phyloP scores from a whole-genome alignment of 2,797 vertebrate genomes.

The Phoebastria nigripes region DNA sequence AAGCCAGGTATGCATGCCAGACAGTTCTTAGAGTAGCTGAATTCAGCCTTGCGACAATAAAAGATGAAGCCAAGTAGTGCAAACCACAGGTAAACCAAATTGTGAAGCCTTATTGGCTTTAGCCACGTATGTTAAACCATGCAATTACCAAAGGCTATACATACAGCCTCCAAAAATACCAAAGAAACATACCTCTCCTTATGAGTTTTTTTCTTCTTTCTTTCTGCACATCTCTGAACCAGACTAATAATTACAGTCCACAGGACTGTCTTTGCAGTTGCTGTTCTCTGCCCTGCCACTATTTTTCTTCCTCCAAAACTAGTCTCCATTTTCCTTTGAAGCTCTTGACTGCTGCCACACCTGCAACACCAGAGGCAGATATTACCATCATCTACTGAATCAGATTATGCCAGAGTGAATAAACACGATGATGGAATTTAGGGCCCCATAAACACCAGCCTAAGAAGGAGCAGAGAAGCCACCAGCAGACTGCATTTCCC shows the following conservation, averaged over 20 bases:
- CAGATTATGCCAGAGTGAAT: not conserved
- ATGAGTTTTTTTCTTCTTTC: not conserved
- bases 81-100: not conserved
- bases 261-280: not conserved
- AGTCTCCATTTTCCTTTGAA: not conserved
- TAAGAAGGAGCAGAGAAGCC: not conserved
- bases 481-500: not conserved
- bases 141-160: not conserved
- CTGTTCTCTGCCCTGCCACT: not conserved
- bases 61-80: not conserved
- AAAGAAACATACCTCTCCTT: not conserved
- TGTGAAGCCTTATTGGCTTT: not conserved
- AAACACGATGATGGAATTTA: not conserved
- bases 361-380: not conserved
- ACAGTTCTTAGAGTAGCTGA: not conserved
- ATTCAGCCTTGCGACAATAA: not conserved
- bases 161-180: not conserved
- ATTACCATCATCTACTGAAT: not conserved
- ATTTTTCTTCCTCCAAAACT: not conserved
- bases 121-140: not conserved
- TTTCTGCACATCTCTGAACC: not conserved
- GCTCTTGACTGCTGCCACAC: not conserved
- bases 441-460: not conserved
- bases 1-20: not conserved
- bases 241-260: not conserved